Base-by-base conservation (phyloP, 2,797 vertebrate genomes). In the Perodicticus potto region DNA sequence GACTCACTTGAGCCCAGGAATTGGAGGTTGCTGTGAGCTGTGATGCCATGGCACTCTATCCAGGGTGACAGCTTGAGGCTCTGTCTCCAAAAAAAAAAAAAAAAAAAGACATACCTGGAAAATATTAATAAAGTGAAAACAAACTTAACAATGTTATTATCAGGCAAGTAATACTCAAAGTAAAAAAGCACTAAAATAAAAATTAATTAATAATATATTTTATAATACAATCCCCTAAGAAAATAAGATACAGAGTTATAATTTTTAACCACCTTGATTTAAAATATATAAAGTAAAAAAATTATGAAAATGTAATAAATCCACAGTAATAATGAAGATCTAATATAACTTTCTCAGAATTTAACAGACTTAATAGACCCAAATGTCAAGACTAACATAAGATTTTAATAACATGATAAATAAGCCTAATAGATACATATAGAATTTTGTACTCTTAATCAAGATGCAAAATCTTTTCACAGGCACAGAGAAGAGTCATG, bases 231-330 rank as follows among this genome's bases (percentile, higher is more conserved):
- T 37, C 29, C 27, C 7, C 11, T 27, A 55, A 77, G 61, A 89
- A 2, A 83, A 40, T 25, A 93, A 69, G 14, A 32, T 59, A 29
- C 2, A 45, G 7, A 70, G 7, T 69, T 86, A 34, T n/a, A 20
- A 22, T 29, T 84, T 96, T 65, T 34, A 89, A 34, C 6, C 17
- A 32, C 27, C 74, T 17, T 65, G 7, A 85, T 92, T 74, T 81
- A 76, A 29, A 85, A 55, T 74, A 67, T 37, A 80, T 83, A 78
- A 84, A 81, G 63, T 59, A 89, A 86, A 93, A 89, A 88, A 65
- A 61, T 32, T 63, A 27, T 90, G 61, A 43, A 70, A 82, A 29
- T 77, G 45, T 45, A 72, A 43, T 34, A 92, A 94, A 55, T 86
- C 20, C 9, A 22, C 81, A 86, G 82, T 57, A 63, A 49, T 93